Evolutionary conservation across 2,113 vertebrate genomes (phyloP).

Genomic region (Cavia porcellus): DNA sequence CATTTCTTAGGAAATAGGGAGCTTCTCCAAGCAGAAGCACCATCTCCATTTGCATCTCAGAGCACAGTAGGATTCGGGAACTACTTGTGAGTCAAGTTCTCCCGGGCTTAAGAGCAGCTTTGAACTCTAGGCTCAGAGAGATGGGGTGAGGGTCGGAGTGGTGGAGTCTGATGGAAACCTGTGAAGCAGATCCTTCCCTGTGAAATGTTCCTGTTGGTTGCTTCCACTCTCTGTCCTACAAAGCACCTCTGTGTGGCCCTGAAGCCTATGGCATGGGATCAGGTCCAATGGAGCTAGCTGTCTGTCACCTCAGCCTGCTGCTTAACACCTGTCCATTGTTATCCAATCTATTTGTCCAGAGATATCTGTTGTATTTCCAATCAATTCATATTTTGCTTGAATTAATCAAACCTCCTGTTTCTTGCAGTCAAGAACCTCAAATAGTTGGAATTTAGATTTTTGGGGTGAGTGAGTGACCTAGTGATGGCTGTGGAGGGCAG

Average conservation of each 20-base stretch:
- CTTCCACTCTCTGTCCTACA: background rate
- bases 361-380: background rate
- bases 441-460: background rate
- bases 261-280: background rate
- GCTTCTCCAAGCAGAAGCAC: background rate
- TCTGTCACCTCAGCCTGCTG: background rate
- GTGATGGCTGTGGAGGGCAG: too few relatives aligned
- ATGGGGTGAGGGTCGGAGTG: fast-evolving
- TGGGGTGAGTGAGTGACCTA: background rate
- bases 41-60: background rate
- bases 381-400: background rate
- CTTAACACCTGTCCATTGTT: background rate
- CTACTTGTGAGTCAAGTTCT: fast-evolving
- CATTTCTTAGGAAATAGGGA: background rate
- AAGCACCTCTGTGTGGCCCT: background rate
- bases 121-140: fast-evolving
- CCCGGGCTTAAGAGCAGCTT: too few relatives aligned
- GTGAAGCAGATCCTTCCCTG: background rate
- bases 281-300: background rate
- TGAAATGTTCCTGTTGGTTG: fast-evolving
- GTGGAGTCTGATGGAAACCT: fast-evolving
- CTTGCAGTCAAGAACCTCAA: background rate
- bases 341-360: background rate
- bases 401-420: background rate
- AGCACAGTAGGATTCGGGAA: background rate